Evolutionary conservation across 2,797 vertebrate genomes (phyloP).

Genomic region (Sebastes paucispinis): DNA sequence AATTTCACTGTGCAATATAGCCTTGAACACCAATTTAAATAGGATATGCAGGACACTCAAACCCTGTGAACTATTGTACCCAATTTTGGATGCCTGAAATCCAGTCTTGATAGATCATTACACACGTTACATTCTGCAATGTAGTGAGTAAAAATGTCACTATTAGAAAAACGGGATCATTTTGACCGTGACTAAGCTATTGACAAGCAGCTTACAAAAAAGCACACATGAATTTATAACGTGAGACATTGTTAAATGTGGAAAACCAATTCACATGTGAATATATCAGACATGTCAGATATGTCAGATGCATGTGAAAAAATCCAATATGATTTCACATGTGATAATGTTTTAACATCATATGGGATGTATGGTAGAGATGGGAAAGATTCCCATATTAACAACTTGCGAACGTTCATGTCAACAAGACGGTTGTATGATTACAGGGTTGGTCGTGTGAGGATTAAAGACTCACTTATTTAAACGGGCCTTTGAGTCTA

Average conservation of each 20-base stretch:
- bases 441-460: background rate
- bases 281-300: background rate
- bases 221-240: background rate
- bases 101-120: background rate
- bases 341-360: background rate
- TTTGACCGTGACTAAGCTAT: background rate
- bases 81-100: background rate
- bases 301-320: background rate
- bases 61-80: background rate
- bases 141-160: background rate
- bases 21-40: constrained; percentile 2
- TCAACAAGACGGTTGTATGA: background rate
- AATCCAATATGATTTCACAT: background rate
- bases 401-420: background rate
- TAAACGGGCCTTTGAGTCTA: no score
- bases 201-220: background rate
- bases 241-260: background rate
- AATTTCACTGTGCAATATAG: constrained; percentile 23
- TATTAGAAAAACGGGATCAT: background rate
- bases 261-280: background rate
- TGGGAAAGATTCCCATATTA: background rate
- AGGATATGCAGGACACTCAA: background rate
- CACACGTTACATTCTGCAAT: background rate
- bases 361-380: background rate
- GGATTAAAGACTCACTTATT: background rate